Evolutionary conservation across 2,113 vertebrate species (phyloP).

Genomic region (Paramisgurnus dabryanus): DNA sequence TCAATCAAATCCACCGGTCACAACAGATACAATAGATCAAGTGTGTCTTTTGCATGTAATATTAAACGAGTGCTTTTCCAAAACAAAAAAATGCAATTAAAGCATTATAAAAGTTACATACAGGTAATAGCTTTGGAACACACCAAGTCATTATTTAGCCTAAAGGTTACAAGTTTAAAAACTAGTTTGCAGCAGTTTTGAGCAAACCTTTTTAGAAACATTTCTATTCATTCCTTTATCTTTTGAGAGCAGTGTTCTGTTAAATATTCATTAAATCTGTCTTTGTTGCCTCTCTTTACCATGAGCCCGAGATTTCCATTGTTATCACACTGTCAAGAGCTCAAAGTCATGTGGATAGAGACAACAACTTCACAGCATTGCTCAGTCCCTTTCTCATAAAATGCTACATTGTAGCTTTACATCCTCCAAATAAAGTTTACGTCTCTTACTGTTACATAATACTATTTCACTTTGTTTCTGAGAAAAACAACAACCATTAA

Average conservation of each 20-base stretch:
- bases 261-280: conserved; percentile 45
- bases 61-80: too few relatives aligned
- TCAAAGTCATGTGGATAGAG: neutral
- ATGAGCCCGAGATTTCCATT: conserved; percentile 31
- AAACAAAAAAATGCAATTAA: too few relatives aligned
- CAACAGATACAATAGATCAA: too few relatives aligned
- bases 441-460: neutral
- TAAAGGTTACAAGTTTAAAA: neutral
- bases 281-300: conserved; percentile 27
- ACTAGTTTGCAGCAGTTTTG: neutral
- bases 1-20: too few relatives aligned
- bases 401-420: conserved; percentile 24
- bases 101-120: too few relatives aligned
- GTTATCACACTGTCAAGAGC: conserved; percentile 32
- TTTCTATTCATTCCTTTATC: neutral
- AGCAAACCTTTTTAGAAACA: neutral
- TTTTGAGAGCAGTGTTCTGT: conserved; percentile 15
- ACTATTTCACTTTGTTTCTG: neutral
- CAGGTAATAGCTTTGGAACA: too few relatives aligned
- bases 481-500: neutral
- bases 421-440: neutral
- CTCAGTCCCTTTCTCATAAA: conserved; percentile 17
- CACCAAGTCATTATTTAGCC: too few relatives aligned
- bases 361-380: conserved; percentile 1
- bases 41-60: too few relatives aligned